phyloP scores from a whole-genome alignment of 2,113 vertebrate genomes.

The Balaenoptera acutorostrata region DNA sequence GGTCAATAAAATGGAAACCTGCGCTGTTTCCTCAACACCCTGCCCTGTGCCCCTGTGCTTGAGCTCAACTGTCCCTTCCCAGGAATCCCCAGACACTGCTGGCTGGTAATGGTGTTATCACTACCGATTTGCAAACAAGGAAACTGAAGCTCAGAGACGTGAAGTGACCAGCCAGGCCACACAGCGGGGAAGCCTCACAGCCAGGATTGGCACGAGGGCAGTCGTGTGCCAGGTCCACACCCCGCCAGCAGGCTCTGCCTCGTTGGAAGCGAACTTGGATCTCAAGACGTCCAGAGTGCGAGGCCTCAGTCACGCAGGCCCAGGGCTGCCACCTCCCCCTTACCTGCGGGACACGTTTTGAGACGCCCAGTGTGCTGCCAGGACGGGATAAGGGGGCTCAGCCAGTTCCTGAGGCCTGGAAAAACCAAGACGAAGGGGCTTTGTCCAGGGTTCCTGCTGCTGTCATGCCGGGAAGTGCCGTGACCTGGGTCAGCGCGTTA shows the following conservation, averaged over 20 bases:
- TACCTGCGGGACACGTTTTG: neutral
- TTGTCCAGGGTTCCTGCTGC: neutral
- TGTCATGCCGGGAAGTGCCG: accelerated
- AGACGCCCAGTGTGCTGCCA: too few relatives aligned
- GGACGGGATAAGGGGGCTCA: too few relatives aligned
- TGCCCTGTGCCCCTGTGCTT: too few relatives aligned
- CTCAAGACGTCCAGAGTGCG: neutral
- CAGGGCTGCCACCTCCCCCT: neutral
- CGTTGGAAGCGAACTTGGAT: neutral
- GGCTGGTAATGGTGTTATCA: neutral
- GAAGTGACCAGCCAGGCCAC: neutral
- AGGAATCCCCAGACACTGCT: neutral
- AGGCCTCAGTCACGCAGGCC: too few relatives aligned
- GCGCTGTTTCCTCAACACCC: neutral
- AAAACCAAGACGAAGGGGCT: neutral
- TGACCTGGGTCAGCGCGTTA: neutral
- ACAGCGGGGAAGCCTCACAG: neutral
- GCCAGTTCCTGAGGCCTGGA: neutral
- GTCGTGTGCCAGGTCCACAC: neutral
- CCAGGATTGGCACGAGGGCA: too few relatives aligned
- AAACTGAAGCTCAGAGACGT: neutral
- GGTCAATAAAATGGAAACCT: neutral
- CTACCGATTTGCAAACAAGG: too few relatives aligned
- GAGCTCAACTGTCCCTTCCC: neutral
- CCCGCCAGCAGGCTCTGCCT: neutral